These are phyloP conservation scores for Gari tellinella DNA, from an alignment of 2,888 invertebrate genomes.

Conservation along the genomic window DNA sequence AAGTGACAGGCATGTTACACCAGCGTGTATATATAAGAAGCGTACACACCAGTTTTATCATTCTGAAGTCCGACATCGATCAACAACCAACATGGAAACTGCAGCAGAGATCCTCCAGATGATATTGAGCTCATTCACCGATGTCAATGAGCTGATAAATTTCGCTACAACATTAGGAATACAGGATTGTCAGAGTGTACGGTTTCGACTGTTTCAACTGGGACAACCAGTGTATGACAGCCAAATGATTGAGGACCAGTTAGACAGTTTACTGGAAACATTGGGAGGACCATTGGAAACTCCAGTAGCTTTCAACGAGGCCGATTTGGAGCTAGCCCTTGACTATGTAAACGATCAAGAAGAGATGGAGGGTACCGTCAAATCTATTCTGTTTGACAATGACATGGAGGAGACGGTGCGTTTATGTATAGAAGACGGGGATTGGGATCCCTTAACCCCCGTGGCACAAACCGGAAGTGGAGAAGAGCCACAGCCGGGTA, in stretches of 20 bases:
- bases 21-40: too few species aligned
- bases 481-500: slow-evolving; percentile 5
- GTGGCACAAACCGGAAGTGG: too few species aligned
- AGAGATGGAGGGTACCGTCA: too few species aligned
- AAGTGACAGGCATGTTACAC: too few species aligned
- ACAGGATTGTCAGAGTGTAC: slow-evolving; percentile 10
- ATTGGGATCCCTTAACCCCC: neutral
- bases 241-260: neutral
- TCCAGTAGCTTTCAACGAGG: neutral
- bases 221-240: neutral
- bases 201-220: slow-evolving; percentile 16
- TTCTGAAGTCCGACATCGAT: slow-evolving; percentile 17
- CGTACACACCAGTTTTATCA: neutral
- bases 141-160: slow-evolving; percentile 23
- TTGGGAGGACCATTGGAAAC: too few species aligned
- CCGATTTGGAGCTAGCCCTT: too few species aligned
- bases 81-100: slow-evolving; percentile 23
- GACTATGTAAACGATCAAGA: too few species aligned
- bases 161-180: slow-evolving; percentile 19
- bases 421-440: neutral
- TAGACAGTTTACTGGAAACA: neutral
- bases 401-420: neutral
- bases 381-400: neutral
- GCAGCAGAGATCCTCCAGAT: slow-evolving; percentile 5
- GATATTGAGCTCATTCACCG: slow-evolving; percentile 14